These are phyloP conservation scores for Actinostola sp. DNA, from an alignment of 92 coral and sea anemone species.

Conservation along the genomic window DNA sequence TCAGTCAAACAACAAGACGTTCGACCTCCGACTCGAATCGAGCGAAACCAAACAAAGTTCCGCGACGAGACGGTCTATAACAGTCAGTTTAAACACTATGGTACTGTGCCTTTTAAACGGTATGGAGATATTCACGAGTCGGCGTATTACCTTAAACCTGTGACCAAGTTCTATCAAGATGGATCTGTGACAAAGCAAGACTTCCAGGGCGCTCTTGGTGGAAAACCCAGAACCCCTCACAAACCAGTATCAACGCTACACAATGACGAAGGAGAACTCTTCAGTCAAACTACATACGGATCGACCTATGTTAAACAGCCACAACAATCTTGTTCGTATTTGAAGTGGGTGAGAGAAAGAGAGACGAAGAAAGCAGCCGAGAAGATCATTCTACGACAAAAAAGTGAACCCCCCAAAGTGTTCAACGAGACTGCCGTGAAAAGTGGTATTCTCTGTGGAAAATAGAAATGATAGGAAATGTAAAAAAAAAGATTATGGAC, in stretches of 20 bases:
- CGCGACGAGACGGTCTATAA: slow-evolving; percentile 86
- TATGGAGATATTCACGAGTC: slow-evolving; percentile 96
- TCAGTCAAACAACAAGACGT: slow-evolving; percentile 60
- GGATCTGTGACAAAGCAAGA: slow-evolving; percentile 92
- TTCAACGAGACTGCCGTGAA: neutral
- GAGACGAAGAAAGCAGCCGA: slow-evolving; percentile 50
- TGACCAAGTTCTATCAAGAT: slow-evolving; percentile 79
- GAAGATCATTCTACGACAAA: slow-evolving; percentile 14
- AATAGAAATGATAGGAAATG: too few species aligned
- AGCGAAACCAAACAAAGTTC: slow-evolving; percentile 73
- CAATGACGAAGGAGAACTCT: slow-evolving; percentile 48
- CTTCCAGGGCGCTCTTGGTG: slow-evolving; percentile 81
- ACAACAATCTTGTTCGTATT: slow-evolving; percentile 72
- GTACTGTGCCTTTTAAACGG: slow-evolving; percentile 68
- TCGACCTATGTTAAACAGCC: slow-evolving; percentile 70
- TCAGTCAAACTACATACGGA: slow-evolving; percentile 66
- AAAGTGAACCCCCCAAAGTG: neutral
- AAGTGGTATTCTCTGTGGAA: slow-evolving; percentile 8
- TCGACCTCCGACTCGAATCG: slow-evolving; percentile 83
- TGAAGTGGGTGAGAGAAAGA: slow-evolving; percentile 71
- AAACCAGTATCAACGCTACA: slow-evolving; percentile 71
- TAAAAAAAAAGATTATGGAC: neutral
- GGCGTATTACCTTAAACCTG: slow-evolving; percentile 78
- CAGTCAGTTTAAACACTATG: slow-evolving; percentile 79
- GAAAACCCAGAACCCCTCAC: slow-evolving; percentile 78